Conservation (phyloP, 2,113 vertebrate species). For the Montifringilla adamsi region DNA sequence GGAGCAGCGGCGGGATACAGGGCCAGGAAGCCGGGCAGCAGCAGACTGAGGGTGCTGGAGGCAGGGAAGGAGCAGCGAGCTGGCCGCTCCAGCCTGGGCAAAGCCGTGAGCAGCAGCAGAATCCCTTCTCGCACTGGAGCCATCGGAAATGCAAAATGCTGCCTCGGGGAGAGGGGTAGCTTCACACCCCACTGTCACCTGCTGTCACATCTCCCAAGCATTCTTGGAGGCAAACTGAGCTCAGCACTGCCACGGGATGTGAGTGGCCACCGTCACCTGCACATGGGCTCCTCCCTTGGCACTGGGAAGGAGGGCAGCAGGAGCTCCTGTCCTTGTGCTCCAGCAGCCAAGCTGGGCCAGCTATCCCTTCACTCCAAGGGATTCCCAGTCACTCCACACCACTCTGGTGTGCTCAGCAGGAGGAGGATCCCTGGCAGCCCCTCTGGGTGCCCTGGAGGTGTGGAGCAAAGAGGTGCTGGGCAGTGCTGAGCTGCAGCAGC, state of each 20-base stretch:
- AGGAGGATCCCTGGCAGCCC: neutral
- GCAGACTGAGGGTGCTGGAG: neutral
- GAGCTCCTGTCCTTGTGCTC: neutral
- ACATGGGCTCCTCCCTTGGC: accelerated
- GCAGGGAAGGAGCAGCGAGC: neutral
- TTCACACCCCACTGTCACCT: neutral
- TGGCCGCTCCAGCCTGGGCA: neutral
- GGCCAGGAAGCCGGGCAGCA: neutral
- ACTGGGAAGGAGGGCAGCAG: neutral
- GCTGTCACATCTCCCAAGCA: neutral
- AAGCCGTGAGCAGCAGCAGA: accelerated
- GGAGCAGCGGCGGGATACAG: neutral
- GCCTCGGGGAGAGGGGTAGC: neutral
- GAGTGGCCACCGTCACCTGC: neutral
- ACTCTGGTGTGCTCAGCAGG: neutral
- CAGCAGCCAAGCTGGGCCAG: neutral
- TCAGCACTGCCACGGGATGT: accelerated
- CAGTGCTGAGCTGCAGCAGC: neutral
- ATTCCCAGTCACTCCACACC: neutral
- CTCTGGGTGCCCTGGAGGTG: neutral
- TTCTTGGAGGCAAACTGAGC: neutral
- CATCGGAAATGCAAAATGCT: accelerated
- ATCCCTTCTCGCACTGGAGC: neutral
- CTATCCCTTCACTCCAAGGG: neutral
- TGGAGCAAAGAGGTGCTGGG: neutral